Evolutionary conservation across 2,888 invertebrate species (phyloP).

Genomic region (Piscicola geometra): DNA sequence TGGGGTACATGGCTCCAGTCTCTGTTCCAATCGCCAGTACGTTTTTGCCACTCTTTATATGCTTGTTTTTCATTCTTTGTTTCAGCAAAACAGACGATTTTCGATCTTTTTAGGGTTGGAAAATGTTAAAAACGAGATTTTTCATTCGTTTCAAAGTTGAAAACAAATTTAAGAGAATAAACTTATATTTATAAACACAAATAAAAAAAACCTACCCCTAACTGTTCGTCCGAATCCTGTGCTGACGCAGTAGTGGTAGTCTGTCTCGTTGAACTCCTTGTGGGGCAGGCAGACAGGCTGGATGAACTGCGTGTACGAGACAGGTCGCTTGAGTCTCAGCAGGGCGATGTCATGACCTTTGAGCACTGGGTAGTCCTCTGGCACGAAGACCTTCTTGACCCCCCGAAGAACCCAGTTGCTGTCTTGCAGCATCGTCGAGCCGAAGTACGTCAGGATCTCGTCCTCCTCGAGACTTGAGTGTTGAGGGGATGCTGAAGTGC

Average conservation of each 20-base stretch:
- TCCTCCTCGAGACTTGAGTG: no score
- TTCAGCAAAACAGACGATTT: neutral
- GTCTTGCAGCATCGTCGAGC: neutral
- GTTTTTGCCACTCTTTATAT: neutral
- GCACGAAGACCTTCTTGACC: neutral
- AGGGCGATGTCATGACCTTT: neutral
- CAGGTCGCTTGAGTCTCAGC: neutral
- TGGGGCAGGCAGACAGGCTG: constrained; percentile 27
- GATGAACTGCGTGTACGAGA: neutral
- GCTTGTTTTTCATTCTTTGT: neutral
- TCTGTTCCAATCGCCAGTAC: neutral
- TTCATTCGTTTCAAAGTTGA: no score
- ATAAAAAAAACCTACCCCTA: constrained; percentile 1
- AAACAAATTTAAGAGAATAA: neutral
- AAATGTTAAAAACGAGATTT: no score
- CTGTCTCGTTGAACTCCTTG: neutral
- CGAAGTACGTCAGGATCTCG: neutral
- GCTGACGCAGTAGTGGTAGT: constrained; percentile 23
- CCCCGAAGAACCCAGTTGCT: neutral
- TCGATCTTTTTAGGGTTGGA: no score
- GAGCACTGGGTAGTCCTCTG: neutral
- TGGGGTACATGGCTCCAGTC: neutral
- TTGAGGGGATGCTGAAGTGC: no score
- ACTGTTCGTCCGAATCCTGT: constrained; percentile 19
- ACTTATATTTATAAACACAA: no score